Evolutionary conservation across 2,113 vertebrate species (phyloP), one percentile per base, ranked within the genome.

Genomic region (Thamnaconus septentrionalis): DNA sequence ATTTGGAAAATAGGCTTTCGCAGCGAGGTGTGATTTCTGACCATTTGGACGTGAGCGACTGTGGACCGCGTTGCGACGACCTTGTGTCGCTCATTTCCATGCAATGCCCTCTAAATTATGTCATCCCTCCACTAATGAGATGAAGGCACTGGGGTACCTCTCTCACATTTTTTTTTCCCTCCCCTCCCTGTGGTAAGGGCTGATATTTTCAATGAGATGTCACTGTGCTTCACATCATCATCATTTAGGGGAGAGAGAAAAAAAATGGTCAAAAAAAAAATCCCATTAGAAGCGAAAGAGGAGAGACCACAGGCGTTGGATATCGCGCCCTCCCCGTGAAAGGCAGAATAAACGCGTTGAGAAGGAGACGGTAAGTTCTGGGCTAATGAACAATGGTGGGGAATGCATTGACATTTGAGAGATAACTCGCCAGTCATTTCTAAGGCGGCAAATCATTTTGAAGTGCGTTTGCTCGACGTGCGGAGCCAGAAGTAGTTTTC

Each of bases 71-170:
- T 45, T 52, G 61, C 61, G 3, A 60, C 62, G 49, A 87, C 80
- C 78, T 83, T 85, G 86, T 73, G 68, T 49, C 53, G 73, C 41
- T 83, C 52, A 79, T 69, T 71, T 79, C 54, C 50, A 8, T 18
- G 4, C 39, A 62, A 72, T 42, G 61, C 18, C 70, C 71, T 82
- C 75, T 64, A 69, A 70, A 76, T 58, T 6, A 66, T 42, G 45
- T 52, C 51, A 63, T 58, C 57, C 59, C 40, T 18, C 44, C 50
- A 63, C 58, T 67, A 61, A 72, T 41, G 52, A 51, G 50, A 8
- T 53, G 58, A 56, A 45, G 65, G 59, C 45, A 49, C 3, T 12
- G 52, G 57, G 59, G 18, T 31, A 31, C 18, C 18, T 56, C 7
- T 46, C 50, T 18, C 56, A 53, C 48, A 61, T 69, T 7, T 11